Percentiles rank a stretch among this genome's conserved stretches.
Conservation (phyloP, 2,888 invertebrate species). For the Leptinotarsa rubiginosa region DNA sequence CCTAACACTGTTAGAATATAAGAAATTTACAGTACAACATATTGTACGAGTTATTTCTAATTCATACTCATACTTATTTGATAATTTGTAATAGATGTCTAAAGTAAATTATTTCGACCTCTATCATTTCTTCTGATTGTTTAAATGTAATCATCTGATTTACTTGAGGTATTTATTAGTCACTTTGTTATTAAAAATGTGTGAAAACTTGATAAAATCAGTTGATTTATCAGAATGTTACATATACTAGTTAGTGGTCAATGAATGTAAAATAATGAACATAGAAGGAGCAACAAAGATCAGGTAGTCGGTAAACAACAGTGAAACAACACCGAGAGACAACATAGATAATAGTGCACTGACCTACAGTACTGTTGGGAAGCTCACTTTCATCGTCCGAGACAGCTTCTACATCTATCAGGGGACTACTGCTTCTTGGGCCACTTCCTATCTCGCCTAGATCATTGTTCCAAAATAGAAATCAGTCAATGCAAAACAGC, state of each 20-base stretch:
- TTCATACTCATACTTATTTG: no score
- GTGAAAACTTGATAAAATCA: constrained; percentile 23
- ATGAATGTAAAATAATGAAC: constrained; percentile 43
- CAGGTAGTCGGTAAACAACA: constrained; percentile 55
- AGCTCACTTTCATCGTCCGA: constrained; percentile 71
- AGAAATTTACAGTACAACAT: no score
- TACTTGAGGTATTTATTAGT: background rate
- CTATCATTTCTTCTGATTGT: constrained; percentile 6
- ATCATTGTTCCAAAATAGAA: constrained; percentile 47
- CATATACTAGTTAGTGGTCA: constrained; percentile 7
- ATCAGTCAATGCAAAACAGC: constrained; percentile 48
- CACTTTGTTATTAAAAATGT: background rate
- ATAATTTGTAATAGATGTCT: no score
- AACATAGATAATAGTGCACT: constrained; percentile 66
- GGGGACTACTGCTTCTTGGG: constrained; percentile 73
- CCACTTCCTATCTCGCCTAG: constrained; percentile 75
- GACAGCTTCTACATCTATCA: constrained; percentile 76
- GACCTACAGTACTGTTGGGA: constrained; percentile 71
- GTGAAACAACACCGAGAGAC: constrained; percentile 66
- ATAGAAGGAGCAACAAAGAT: constrained; percentile 53
- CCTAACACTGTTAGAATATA: no score
- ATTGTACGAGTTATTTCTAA: no score
- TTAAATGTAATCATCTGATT: constrained; percentile 14
- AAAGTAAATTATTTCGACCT: background rate
- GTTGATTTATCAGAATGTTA: constrained; percentile 21